Base-by-base conservation (phyloP, 2,113 vertebrate genomes). In the Albula glossodonta region DNA sequence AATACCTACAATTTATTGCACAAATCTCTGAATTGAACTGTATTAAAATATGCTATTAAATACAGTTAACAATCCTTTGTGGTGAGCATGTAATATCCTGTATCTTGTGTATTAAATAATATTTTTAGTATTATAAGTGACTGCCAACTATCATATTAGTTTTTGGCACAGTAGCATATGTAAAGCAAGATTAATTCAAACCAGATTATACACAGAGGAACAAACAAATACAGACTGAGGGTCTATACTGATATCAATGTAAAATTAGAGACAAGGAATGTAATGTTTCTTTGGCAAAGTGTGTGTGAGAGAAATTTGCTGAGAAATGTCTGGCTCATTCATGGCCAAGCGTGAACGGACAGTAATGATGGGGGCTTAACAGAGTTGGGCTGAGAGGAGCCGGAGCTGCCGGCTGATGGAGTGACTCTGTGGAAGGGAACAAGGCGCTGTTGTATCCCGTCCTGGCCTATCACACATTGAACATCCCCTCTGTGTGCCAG, bases 371-470 rank as follows among this genome's bases (percentile, higher is more conserved):
- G 31, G 31, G 53, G 41, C 49, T 57, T 12, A 85, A 66, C 12
- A 50, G 15, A 31, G 57, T 17, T n/a, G 48, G 78, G 80, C 50
- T 15, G 56, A 0, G 70, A 7, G n/a, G 50, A 8, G 41, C n/a
- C 15, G 4, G 53, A 12, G 12, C 53, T 74, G 4, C 13, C 3
- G 22, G 52, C 56, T 48, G 17, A 51, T n/a, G 31, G 48, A 57
- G 77, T 50, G 41, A 63, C 78, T 31, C 31, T 48, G 51, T 79
- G 53, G 25, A n/a, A 56, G 48, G 53, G 41, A 49, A 60, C 48
- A 80, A 60, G 77, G 53, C 56, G 22, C 17, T 63, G 78, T 85
- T 63, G 63, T 77, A 56, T 56, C 41, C 83, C 57, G 70, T 11
- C 77, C 52, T n/a, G 51, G 60, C 60, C 60, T 41, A 78, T n/a